Evolutionary conservation across 2,113 vertebrate genomes (phyloP).

Genomic region (Laticauda laticaudata): DNA sequence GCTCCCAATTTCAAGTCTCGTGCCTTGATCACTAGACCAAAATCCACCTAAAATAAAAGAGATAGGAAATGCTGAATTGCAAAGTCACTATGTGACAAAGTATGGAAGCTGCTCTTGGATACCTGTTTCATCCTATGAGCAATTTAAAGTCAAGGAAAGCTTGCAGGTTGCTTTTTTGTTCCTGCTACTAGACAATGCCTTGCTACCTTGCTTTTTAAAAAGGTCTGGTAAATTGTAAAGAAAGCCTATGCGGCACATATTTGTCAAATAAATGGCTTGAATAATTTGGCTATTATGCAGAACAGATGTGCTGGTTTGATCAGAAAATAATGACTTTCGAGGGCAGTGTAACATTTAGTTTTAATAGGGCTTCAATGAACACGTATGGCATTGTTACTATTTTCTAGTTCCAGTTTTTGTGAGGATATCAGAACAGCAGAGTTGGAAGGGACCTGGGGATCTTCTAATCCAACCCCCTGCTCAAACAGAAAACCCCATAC

Average conservation of each 20-base stretch:
- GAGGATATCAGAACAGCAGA: background rate
- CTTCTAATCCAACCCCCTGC: background rate
- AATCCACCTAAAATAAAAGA: background rate
- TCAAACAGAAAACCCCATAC: background rate
- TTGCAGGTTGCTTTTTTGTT: background rate
- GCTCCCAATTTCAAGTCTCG: background rate
- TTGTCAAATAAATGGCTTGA: background rate
- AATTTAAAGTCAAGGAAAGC: background rate
- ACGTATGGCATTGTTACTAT: background rate
- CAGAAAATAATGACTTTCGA: background rate
- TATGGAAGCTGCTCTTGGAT: no score
- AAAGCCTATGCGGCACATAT: background rate
- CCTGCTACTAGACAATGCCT: background rate
- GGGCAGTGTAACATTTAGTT: slow-evolving; percentile 18
- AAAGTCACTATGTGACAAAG: background rate
- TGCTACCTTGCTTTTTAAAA: background rate
- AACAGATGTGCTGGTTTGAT: background rate
- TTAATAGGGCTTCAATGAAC: slow-evolving; percentile 23
- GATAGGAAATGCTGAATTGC: background rate
- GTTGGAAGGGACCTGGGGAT: background rate
- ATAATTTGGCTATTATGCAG: background rate
- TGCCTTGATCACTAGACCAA: background rate
- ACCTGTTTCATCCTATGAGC: background rate
- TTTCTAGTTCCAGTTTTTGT: slow-evolving; percentile 24
- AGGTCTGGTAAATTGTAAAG: background rate